Conservation (phyloP, 30 jellyfish, hydroid and myxozoan species). For the Aurelia aurita region DNA sequence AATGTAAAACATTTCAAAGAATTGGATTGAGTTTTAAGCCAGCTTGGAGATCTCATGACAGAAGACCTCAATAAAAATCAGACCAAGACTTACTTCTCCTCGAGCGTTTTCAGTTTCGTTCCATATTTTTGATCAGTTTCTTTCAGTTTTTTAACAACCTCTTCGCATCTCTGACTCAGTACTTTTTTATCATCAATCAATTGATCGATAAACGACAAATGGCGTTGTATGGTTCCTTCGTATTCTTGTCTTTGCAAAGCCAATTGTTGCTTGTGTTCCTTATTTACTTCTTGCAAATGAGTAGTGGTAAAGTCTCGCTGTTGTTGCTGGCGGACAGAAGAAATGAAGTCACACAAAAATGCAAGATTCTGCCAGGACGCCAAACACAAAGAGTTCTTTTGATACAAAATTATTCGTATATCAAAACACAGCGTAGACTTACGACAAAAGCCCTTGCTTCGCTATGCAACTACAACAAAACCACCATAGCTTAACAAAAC, state of each 20-base stretch:
- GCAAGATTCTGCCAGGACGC: no score
- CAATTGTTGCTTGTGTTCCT: slow-evolving; percentile 96
- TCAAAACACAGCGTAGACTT: no score
- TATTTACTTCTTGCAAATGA: slow-evolving; percentile 85
- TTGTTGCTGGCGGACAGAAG: slow-evolving; percentile 67
- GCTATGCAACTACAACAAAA: no score
- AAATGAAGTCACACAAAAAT: no score
- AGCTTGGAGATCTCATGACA: background rate
- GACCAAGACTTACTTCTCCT: slow-evolving; percentile 67
- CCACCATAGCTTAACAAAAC: no score
- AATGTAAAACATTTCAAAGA: no score
- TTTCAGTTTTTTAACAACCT: slow-evolving; percentile 79
- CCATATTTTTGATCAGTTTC: slow-evolving; percentile 94
- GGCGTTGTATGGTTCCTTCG: slow-evolving; percentile 96
- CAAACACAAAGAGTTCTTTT: no score
- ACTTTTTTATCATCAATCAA: slow-evolving; percentile 96
- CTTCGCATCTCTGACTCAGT: slow-evolving; percentile 95
- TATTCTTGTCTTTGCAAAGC: slow-evolving; percentile 89
- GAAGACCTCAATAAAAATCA: background rate
- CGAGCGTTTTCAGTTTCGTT: slow-evolving; percentile 79
- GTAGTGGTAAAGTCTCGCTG: slow-evolving; percentile 87
- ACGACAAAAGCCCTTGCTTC: no score
- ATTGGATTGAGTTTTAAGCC: no score
- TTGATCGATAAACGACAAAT: slow-evolving; percentile 94
- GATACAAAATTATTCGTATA: no score